Conservation (phyloP, 2,888 invertebrate genomes). For the Amiota minor region DNA sequence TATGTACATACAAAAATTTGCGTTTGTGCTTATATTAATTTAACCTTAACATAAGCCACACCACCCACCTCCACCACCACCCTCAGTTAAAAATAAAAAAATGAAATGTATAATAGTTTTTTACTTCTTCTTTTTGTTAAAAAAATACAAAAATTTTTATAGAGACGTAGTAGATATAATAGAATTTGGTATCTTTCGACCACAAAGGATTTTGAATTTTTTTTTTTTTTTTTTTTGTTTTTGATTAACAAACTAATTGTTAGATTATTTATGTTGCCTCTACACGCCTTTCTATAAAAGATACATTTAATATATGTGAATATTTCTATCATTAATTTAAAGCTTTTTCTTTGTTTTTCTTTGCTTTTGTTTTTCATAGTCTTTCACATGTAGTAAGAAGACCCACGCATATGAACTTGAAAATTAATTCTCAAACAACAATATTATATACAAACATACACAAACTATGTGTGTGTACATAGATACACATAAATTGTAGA, state of each 20-base stretch:
- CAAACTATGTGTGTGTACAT: no score
- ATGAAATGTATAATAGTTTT: conserved; percentile 14
- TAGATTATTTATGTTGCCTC: not conserved
- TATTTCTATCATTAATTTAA: not conserved
- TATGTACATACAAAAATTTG: conserved; percentile 30
- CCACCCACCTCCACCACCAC: conserved; percentile 53
- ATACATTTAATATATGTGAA: not conserved
- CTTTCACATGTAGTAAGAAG: not conserved
- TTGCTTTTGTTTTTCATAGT: not conserved
- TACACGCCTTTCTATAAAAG: not conserved
- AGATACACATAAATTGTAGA: no score
- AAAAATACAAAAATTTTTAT: no score
- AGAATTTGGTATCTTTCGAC: not conserved
- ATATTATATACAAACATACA: no score
- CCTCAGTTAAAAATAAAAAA: conserved; percentile 23
- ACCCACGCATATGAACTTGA: conserved; percentile 63
- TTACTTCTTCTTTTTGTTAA: conserved; percentile 6
- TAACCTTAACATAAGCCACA: conserved; percentile 65
- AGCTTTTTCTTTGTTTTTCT: conserved; percentile 1
- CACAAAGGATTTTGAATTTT: not conserved
- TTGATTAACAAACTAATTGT: not conserved
- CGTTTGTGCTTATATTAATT: conserved; percentile 49
- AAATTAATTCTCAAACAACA: conserved; percentile 50
- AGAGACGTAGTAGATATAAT: no score
- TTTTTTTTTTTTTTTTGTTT: no score